A percentile compares a stretch with the other conserved stretches of the same genome.
Conservation (phyloP, 2,888 invertebrate species). For the Chirona hameri region DNA sequence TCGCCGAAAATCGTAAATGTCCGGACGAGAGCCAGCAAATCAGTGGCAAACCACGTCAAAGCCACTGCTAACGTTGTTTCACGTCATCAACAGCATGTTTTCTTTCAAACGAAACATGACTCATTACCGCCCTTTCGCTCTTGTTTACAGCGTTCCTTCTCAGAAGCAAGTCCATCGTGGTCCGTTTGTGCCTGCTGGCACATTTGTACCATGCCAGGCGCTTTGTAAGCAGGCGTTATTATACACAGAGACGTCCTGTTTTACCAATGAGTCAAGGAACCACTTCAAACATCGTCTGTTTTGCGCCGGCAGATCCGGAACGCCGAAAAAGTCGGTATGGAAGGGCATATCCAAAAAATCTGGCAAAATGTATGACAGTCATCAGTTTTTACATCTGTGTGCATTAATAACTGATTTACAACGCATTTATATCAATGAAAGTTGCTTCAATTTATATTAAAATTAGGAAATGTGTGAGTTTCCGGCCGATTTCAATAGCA, state of each 20-base stretch:
- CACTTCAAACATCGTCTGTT: too few species aligned
- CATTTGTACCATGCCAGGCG: neutral
- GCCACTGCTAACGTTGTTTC: neutral
- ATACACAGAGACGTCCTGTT: neutral
- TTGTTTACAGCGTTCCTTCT: neutral
- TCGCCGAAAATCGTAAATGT: neutral
- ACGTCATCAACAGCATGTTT: neutral
- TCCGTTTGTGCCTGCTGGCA: neutral
- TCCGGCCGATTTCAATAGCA: too few species aligned
- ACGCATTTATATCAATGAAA: too few species aligned
- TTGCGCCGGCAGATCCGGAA: too few species aligned
- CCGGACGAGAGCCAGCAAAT: neutral
- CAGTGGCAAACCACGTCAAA: neutral
- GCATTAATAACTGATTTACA: too few species aligned
- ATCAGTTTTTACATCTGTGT: too few species aligned
- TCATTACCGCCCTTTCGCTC: neutral
- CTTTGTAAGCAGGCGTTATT: neutral
- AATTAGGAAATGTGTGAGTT: too few species aligned
- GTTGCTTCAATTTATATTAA: too few species aligned
- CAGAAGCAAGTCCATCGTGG: neutral
- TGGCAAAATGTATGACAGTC: too few species aligned
- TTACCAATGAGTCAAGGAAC: too few species aligned
- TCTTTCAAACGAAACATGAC: neutral
- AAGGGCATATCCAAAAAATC: too few species aligned
- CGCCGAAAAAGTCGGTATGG: too few species aligned